phyloP scores from a whole-genome alignment of 2,797 vertebrate genomes.

The Tokudaia tokunoshimensis region DNA sequence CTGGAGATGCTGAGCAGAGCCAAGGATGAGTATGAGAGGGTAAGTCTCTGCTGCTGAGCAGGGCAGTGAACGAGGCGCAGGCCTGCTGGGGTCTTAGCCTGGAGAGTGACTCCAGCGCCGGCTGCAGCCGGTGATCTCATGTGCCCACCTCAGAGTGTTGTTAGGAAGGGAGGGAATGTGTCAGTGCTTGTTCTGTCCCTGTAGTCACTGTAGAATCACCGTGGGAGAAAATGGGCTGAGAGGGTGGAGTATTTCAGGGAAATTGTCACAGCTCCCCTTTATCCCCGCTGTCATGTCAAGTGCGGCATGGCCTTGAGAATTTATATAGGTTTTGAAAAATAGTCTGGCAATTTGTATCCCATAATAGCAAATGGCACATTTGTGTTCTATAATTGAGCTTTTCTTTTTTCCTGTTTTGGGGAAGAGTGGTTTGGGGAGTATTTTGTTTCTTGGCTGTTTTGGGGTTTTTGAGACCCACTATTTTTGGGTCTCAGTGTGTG shows the following conservation, averaged over 20 bases:
- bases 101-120: not conserved
- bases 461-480: not conserved
- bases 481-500: not conserved
- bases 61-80: not conserved
- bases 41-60: slow-evolving; percentile 85
- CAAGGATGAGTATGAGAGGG: slow-evolving; percentile 97
- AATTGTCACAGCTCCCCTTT: not conserved
- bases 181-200: not conserved
- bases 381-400: not conserved
- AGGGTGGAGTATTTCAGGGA: not conserved
- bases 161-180: slow-evolving; percentile 17
- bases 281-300: not conserved
- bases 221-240: not conserved
- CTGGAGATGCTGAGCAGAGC: slow-evolving; percentile 98
- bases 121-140: not conserved
- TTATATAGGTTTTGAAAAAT: not conserved
- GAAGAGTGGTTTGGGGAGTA: not conserved
- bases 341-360: not conserved
- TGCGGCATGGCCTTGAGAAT: not conserved
- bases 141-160: not conserved
- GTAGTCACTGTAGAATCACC: not conserved
- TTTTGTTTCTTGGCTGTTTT: not conserved
- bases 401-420: not conserved
- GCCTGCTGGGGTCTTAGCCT: not conserved
- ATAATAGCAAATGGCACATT: not conserved